Conservation (phyloP, 2,113 vertebrate genomes). For the Nannospalax galili region DNA sequence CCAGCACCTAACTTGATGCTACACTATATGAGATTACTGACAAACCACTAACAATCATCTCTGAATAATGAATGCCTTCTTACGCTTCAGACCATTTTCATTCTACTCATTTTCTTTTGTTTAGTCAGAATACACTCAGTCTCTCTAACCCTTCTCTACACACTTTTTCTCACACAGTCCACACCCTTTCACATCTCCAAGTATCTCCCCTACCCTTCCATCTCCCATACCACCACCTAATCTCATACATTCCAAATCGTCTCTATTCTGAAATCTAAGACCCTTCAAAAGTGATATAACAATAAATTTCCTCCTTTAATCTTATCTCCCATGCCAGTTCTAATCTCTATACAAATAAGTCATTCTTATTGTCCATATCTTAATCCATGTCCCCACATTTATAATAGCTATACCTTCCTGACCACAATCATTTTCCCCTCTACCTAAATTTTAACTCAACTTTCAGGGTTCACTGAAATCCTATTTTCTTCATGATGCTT, state of each 20-base stretch:
- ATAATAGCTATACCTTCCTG: not conserved
- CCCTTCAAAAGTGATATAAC: not conserved
- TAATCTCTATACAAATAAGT: not conserved
- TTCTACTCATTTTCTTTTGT: not conserved
- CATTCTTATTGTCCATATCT: not conserved
- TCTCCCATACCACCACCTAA: not conserved
- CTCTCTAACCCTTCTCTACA: not conserved
- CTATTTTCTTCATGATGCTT: slow-evolving; percentile 45
- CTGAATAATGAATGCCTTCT: not conserved
- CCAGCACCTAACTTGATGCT: not conserved
- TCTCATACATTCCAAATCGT: not conserved
- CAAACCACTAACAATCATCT: not conserved
- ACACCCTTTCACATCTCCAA: not conserved
- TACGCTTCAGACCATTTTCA: slow-evolving; percentile 13
- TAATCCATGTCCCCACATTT: not conserved
- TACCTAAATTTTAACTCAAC: slow-evolving; percentile 48
- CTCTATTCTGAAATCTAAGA: not conserved
- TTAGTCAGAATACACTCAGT: not conserved
- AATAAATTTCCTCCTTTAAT: not conserved
- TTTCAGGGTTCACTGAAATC: slow-evolving; percentile 49
- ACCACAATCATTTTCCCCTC: not conserved
- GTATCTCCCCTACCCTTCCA: not conserved
- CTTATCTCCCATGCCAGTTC: not conserved
- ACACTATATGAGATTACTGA: not conserved
- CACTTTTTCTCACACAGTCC: not conserved